Evolutionary conservation across 1,140 invertebrate species (phyloP), one percentile per base, ranked within the genome.

Genomic region (Aphelenchoides fujianensis): DNA sequence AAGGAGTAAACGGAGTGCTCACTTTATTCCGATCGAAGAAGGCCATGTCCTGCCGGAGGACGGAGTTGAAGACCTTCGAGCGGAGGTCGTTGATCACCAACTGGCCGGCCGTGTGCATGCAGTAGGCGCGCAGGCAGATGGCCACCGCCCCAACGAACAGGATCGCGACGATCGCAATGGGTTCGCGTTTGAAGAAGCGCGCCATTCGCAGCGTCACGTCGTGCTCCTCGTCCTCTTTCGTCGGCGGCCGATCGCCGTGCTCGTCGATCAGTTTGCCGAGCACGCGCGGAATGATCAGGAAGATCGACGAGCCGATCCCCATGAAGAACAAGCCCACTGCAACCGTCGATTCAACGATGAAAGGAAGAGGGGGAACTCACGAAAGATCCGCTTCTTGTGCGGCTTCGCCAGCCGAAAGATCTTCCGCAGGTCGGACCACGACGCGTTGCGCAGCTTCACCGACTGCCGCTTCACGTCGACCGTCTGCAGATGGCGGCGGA

Each of bases 21-120:
- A n/a, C n/a, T 78, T 91, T 92, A 34, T 90, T 91, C 76, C 89
- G 90, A 79, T 97, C 93, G 86, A 97, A 98, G 89, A 95, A 97
- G 3, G 90, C 91, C 36, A 92, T 89, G 85, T 98, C 95, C 86
- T 98, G 94, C 61, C 87, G 89, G 59, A 97, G 85, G 78, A 98
- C 91, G 1, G 92, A 89, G 2, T 87, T 85, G 86, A 94, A 98
- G 0, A 95, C 88, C 73, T 90, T 89, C 73, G 90, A 90, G 57
- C 95, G 88, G 1, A 98, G 84, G 5, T 86, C 84, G 77, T 92
- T 91, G 2, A 94, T 93, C 81, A 97, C 93, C 81, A 91, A 89
- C 81, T 93, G 90, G 36, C 91, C 90, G 74, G 91, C 89, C 69
- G 90, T 89, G 64, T 91, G 90, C 89, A 91, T 89, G 2, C 95